These are phyloP conservation scores for Artemia sinica DNA, from an alignment of 2,888 invertebrate genomes.

Conservation along the genomic window DNA sequence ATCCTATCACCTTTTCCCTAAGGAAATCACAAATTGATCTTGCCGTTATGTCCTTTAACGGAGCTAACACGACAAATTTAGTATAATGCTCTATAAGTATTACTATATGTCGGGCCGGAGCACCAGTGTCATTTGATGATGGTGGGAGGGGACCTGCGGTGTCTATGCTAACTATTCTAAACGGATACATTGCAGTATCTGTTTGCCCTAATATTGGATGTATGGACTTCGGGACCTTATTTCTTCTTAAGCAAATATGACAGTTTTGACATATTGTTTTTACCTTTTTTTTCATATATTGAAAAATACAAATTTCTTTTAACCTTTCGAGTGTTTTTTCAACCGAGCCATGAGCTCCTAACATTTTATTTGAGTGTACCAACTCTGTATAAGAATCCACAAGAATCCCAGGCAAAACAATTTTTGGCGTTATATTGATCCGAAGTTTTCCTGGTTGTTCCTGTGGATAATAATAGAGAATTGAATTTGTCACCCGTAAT, in stretches of 20 bases:
- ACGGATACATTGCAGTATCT: slow-evolving; percentile 1
- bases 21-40: background rate
- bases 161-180: background rate
- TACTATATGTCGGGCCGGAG: too few species aligned
- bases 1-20: too few species aligned
- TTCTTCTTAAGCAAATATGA: background rate
- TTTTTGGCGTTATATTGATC: background rate
- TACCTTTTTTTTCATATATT: background rate
- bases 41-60: background rate
- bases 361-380: background rate
- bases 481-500: background rate
- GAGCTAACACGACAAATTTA: too few species aligned
- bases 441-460: background rate
- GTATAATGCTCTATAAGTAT: too few species aligned
- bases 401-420: background rate
- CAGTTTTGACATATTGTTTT: background rate
- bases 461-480: background rate
- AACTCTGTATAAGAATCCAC: background rate
- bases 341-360: background rate
- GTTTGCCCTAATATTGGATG: background rate
- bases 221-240: background rate
- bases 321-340: background rate
- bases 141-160: background rate
- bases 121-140: too few species aligned
- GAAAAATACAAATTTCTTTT: background rate